Base-by-base conservation (phyloP, 2,113 vertebrate species). In the Helogale parvula region DNA sequence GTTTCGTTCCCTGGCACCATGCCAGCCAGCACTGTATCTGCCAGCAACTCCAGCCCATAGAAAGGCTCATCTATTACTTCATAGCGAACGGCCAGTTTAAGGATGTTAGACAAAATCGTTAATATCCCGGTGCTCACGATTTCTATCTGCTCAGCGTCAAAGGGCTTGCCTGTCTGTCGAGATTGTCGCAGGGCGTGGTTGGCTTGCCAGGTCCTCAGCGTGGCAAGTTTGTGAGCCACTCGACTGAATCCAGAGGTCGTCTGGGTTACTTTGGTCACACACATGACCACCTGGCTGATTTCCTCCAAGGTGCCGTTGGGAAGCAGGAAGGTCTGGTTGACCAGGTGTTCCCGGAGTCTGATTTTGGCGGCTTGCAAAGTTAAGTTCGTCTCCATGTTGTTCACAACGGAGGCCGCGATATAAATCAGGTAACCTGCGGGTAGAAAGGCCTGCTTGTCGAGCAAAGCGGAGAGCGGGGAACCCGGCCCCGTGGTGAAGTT, bases 1-100 rank as follows among this genome's bases (percentile, higher is more conserved):
- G 97, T 97, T 76, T 35, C 60, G 17, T 98, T 97, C 52, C 96
- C 98, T 0, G 98, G 99, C 10, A 99, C 98, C 97, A 98, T 99
- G 7, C 96, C 96, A 13, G 76, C 79, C 93, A 97, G 71, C 9
- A 99, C 17, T 1, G 98, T 54, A 3, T 98, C 98, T 0, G 90
- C 96, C n/a, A 99, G 54, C 5, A 95, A 88, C 69, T 98, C 98
- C 17, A 98, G 14, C 2, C 97, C 60, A 3, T 90, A 97, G 54
- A 99, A 96, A 52, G 96, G 45, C 29, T 96, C 90, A 7, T 96
- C 29, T 0, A 95, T 25, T 6, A 71, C 96, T 0, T 66, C 0
- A 0, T 63, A 33, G 0, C 47, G 91, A 33, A 54, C 31, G 0
- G 50, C 72, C 82, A 93, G 68, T 27, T 94, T 97, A 52, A 99